phyloP scores from a whole-genome alignment of 2,888 invertebrate species.

The Ditylenchus weischeri region DNA sequence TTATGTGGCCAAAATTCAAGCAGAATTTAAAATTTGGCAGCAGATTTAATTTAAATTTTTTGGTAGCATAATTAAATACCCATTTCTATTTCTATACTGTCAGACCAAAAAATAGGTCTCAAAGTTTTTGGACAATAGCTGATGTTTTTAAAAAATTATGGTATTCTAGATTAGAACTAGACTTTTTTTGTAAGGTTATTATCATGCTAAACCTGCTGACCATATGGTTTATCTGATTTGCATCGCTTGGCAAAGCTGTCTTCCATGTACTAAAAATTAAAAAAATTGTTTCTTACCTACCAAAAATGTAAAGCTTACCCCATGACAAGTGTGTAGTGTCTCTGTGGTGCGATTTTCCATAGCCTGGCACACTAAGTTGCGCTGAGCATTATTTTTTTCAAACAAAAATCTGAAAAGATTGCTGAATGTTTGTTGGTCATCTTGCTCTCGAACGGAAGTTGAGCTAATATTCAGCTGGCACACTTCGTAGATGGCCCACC shows the following conservation, averaged over 20 bases:
- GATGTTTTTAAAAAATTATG: too few species aligned
- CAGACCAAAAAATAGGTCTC: too few species aligned
- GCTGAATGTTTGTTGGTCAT: neutral
- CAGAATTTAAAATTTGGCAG: too few species aligned
- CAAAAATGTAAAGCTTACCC: neutral
- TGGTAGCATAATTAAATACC: too few species aligned
- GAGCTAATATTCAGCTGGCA: neutral
- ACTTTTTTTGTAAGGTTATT: too few species aligned
- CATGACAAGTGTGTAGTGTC: conserved; percentile 5
- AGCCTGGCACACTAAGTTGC: conserved; percentile 1
- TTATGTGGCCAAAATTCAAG: too few species aligned
- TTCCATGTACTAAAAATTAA: neutral
- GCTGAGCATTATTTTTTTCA: conserved; percentile 1
- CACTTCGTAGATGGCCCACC: conserved; percentile 7
- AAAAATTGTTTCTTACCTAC: neutral
- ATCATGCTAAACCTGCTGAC: too few species aligned
- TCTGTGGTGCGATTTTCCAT: neutral
- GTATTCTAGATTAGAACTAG: too few species aligned
- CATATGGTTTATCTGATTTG: conserved; percentile 11
- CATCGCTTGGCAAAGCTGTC: conserved; percentile 10
- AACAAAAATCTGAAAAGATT: conserved; percentile 3
- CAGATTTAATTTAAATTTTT: too few species aligned
- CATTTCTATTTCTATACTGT: too few species aligned
- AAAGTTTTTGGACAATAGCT: too few species aligned
- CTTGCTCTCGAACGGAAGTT: neutral